phyloP scores from a whole-genome alignment of 2,113 vertebrate genomes.

The Amphiprion percula region DNA sequence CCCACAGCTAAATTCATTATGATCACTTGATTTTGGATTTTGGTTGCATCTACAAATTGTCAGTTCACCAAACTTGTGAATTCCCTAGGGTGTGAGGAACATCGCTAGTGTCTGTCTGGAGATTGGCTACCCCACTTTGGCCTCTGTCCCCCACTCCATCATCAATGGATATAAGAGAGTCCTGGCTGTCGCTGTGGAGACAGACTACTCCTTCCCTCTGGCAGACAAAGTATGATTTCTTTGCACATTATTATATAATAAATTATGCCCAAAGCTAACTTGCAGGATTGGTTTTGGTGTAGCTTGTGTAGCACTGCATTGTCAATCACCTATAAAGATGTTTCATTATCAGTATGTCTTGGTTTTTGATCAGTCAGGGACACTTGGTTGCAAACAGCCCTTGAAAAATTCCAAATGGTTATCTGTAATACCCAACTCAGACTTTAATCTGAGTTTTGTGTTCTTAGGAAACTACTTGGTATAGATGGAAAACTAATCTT shows the following conservation, averaged over 20 bases:
- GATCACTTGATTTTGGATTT: no score
- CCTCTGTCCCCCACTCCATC: conserved; percentile 94
- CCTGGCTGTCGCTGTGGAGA: conserved; percentile 95
- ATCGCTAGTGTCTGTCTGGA: conserved; percentile 96
- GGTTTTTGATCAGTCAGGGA: conserved; percentile 5
- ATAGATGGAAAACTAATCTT: neutral
- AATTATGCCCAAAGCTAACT: no score
- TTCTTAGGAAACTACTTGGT: neutral
- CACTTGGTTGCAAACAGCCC: conserved; percentile 25
- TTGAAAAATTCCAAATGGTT: neutral
- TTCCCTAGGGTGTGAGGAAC: conserved; percentile 93
- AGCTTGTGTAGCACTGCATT: conserved; percentile 38
- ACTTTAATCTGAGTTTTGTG: neutral
- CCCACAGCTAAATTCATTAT: no score
- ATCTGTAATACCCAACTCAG: neutral
- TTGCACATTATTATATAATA: neutral
- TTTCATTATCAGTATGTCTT: neutral
- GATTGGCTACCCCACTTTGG: conserved; percentile 97
- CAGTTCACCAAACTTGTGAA: neutral
- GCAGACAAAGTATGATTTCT: conserved; percentile 93
- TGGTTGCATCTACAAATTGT: neutral
- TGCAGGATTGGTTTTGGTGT: conserved; percentile 53
- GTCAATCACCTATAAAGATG: conserved; percentile 51
- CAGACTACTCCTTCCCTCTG: conserved; percentile 94
- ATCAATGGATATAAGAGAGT: conserved; percentile 97